Evolutionary conservation across 2,113 vertebrate species (phyloP).

Genomic region (Sigmodon hispidus): DNA sequence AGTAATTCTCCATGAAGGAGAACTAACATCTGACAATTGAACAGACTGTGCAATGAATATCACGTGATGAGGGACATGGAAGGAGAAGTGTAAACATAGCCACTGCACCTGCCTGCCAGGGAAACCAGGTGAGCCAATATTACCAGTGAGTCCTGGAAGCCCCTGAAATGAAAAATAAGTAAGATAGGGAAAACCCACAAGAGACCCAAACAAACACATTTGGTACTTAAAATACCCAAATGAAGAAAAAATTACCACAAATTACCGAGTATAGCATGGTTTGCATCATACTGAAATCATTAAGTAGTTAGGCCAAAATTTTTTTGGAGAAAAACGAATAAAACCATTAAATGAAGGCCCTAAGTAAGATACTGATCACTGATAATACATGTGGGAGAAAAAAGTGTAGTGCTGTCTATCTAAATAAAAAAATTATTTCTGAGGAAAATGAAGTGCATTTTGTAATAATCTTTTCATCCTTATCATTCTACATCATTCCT

Average conservation of each 20-base stretch:
- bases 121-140: constrained; percentile 93
- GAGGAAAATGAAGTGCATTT: background rate
- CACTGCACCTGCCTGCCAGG: constrained; percentile 99
- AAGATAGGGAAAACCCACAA: constrained; percentile 22
- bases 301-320: background rate
- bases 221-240: background rate
- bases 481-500: background rate
- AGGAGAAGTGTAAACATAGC: constrained; percentile 84
- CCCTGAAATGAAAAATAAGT: constrained; percentile 86
- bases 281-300: background rate
- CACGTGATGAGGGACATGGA: background rate
- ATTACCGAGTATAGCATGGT: background rate
- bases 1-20: constrained; percentile 15
- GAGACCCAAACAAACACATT: constrained; percentile 2
- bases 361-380: background rate
- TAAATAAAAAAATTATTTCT: background rate
- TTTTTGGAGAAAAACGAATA: constrained; percentile 39
- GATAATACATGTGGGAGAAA: background rate
- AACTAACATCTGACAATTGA: constrained; percentile 17
- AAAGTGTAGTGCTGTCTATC: background rate
- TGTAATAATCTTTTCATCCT: background rate
- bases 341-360: background rate
- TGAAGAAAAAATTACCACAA: background rate
- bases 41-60: background rate
- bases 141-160: constrained; percentile 90